phyloP scores from a whole-genome alignment of 2,888 invertebrate genomes.

The Xylota segnis region DNA sequence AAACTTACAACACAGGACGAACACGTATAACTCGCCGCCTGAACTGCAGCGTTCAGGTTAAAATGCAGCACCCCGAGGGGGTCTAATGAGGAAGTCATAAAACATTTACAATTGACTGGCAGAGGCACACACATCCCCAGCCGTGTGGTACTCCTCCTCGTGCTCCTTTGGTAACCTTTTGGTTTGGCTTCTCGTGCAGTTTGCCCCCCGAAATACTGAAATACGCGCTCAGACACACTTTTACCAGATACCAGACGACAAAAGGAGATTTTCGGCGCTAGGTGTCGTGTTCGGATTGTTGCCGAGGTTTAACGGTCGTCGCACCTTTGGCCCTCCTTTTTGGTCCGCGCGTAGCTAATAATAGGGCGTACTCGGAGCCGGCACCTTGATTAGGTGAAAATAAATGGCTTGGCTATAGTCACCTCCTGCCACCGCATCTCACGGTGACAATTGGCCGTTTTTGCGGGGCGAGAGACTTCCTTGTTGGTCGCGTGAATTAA shows the following conservation, averaged over 20 bases:
- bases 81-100: slow-evolving; percentile 73
- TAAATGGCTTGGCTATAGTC: slow-evolving; percentile 52
- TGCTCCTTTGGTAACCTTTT: slow-evolving; percentile 50
- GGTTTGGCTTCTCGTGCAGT: slow-evolving; percentile 21
- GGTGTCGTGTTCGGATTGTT: slow-evolving; percentile 46
- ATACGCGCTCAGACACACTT: slow-evolving; percentile 45
- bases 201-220: slow-evolving; percentile 46
- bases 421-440: background rate
- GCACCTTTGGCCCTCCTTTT: slow-evolving; percentile 57
- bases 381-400: slow-evolving; percentile 69
- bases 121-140: slow-evolving; percentile 29
- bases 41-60: slow-evolving; percentile 58
- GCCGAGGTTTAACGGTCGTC: slow-evolving; percentile 58
- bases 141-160: slow-evolving; percentile 46
- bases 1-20: slow-evolving; percentile 63
- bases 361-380: slow-evolving; percentile 61
- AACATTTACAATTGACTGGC: slow-evolving; percentile 71
- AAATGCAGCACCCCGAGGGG: slow-evolving; percentile 61
- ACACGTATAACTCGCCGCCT: slow-evolving; percentile 51
- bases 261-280: slow-evolving; percentile 57
- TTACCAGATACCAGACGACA: slow-evolving; percentile 3
- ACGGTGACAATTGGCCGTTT: slow-evolving; percentile 30
- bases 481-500: slow-evolving; percentile 46
- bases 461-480: slow-evolving; percentile 33
- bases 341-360: slow-evolving; percentile 53